phyloP scores from a whole-genome alignment of 64 coral and sea anemone genomes.

The Porites lutea region DNA sequence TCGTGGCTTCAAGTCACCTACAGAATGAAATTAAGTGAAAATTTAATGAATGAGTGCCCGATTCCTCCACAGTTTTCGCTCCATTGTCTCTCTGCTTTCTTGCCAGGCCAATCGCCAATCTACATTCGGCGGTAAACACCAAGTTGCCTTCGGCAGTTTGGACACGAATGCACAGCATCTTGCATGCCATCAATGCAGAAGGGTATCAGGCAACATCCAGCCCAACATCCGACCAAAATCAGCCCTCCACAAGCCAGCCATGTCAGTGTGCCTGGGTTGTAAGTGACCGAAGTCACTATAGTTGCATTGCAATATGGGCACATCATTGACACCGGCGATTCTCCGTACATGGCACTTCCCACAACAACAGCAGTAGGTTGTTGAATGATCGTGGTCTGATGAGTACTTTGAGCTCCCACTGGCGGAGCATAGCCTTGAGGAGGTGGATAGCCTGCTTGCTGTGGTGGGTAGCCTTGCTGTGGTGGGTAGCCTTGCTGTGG shows the following conservation, averaged over 20 bases:
- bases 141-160: slow-evolving; percentile 59
- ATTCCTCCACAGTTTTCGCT: not conserved
- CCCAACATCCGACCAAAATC: slow-evolving; percentile 44
- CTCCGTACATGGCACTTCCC: slow-evolving; percentile 26
- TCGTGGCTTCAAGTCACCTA: no score
- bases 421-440: slow-evolving; percentile 15
- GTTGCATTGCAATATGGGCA: slow-evolving; percentile 51
- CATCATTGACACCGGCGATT: slow-evolving; percentile 37
- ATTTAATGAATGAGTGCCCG: not conserved
- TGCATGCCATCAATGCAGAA: slow-evolving; percentile 66
- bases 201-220: slow-evolving; percentile 84
- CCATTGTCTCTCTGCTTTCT: not conserved
- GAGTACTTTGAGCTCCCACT: not conserved
- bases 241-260: slow-evolving; percentile 46
- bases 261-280: slow-evolving; percentile 66
- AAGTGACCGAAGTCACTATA: slow-evolving; percentile 36
- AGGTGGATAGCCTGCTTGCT: not conserved
- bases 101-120: not conserved
- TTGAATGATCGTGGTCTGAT: not conserved
- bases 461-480: slow-evolving; percentile 11
- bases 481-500: not conserved
- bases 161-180: slow-evolving; percentile 80
- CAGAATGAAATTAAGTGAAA: not conserved
- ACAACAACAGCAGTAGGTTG: slow-evolving; percentile 22
- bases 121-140: slow-evolving; percentile 58